These are phyloP conservation scores for Tyto alba DNA, from an alignment of 2,113 vertebrate genomes.

Conservation along the genomic window DNA sequence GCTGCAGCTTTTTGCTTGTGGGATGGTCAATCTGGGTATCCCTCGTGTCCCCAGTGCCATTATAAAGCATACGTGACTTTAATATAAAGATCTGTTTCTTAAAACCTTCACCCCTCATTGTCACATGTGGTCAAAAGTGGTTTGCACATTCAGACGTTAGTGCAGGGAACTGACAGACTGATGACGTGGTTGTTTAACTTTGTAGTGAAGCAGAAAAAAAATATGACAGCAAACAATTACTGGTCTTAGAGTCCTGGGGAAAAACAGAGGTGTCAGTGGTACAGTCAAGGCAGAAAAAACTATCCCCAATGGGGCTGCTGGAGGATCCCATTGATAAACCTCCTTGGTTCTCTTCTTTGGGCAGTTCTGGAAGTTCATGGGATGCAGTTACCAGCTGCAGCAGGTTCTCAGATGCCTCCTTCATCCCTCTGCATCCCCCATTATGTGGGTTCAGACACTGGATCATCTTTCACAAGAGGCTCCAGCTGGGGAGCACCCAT, in stretches of 20 bases:
- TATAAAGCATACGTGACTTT: not conserved
- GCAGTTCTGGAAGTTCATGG: not conserved
- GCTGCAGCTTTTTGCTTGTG: not conserved
- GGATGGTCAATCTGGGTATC: not conserved
- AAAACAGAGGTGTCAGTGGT: not conserved
- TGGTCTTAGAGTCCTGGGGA: not conserved
- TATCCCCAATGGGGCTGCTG: not conserved
- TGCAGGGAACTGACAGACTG: not conserved
- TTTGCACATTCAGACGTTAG: not conserved
- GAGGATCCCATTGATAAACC: not conserved
- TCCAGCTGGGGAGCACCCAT: not conserved
- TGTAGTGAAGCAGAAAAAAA: not conserved
- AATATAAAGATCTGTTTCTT: not conserved
- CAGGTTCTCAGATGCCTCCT: not conserved
- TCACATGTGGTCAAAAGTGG: not conserved
- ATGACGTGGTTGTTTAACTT: not conserved
- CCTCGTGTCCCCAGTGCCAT: accelerated
- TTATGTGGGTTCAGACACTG: not conserved
- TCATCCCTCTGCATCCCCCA: not conserved
- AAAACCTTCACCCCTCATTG: not conserved
- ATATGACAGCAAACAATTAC: not conserved
- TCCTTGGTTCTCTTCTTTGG: not conserved
- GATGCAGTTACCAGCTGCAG: not conserved
- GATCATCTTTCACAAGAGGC: not conserved
- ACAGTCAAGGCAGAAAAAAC: not conserved